Percentiles rank a stretch among this genome's conserved stretches.
Conservation (phyloP, 64 coral and sea anemone species). For the Trachythela sp. region DNA sequence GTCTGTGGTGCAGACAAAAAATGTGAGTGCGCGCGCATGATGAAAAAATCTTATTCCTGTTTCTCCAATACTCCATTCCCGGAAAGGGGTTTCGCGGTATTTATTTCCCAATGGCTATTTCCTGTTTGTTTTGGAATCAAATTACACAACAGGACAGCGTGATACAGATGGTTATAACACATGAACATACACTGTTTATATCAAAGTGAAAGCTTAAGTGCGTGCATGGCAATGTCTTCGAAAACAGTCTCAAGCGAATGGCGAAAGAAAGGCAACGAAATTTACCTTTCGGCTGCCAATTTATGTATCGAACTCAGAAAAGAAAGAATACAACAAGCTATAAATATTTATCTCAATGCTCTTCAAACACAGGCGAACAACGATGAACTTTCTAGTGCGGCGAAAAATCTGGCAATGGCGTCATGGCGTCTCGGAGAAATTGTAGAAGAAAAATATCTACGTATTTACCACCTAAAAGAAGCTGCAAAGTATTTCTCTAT, state of each 20-base stretch:
- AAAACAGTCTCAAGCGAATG: neutral
- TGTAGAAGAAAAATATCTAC: neutral
- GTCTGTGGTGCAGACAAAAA: too few relatives aligned
- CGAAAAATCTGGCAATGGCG: slow-evolving; percentile 18
- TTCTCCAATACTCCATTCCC: too few relatives aligned
- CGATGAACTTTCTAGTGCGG: neutral
- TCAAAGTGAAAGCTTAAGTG: too few relatives aligned
- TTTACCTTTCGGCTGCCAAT: neutral
- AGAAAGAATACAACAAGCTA: neutral
- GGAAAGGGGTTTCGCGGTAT: too few relatives aligned
- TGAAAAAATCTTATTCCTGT: too few relatives aligned
- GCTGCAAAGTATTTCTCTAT: neutral
- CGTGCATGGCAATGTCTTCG: neutral
- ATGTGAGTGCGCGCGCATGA: too few relatives aligned
- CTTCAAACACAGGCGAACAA: neutral
- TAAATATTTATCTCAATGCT: neutral
- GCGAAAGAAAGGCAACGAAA: slow-evolving; percentile 25
- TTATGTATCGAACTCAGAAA: neutral
- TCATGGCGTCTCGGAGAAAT: neutral
- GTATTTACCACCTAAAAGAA: neutral
- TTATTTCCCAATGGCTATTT: neutral
- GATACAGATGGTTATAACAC: too few relatives aligned
- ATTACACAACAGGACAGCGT: neutral
- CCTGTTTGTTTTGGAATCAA: neutral
- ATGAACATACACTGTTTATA: too few relatives aligned